phyloP scores from a whole-genome alignment of 2,888 invertebrate species.

The Coenonympha glycerion region DNA sequence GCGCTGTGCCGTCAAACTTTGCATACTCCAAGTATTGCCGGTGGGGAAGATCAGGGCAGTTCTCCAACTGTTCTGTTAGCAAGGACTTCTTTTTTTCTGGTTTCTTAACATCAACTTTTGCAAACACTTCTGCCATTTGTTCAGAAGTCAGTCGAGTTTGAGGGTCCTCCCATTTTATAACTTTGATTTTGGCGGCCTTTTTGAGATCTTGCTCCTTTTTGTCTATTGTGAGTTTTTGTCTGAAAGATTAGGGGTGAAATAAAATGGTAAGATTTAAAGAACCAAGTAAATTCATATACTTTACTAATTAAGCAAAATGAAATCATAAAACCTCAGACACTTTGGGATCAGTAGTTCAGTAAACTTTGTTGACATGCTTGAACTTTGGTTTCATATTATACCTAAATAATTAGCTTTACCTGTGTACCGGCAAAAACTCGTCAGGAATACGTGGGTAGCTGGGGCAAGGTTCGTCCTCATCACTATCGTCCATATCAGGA shows the following conservation, averaged over 20 bases:
- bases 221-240: conserved; percentile 80
- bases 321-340: no score
- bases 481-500: conserved; percentile 86
- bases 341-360: no score
- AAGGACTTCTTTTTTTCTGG: conserved; percentile 73
- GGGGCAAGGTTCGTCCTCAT: conserved; percentile 79
- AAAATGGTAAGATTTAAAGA: no score
- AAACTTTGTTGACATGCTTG: no score
- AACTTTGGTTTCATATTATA: no score
- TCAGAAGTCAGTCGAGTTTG: conserved; percentile 68
- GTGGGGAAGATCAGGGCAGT: conserved; percentile 84
- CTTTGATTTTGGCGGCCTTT: conserved; percentile 84
- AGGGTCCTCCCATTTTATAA: conserved; percentile 82
- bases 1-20: conserved; percentile 92
- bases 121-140: conserved; percentile 77
- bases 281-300: no score
- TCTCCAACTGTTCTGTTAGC: conserved; percentile 84
- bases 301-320: no score
- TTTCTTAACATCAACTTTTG: conserved; percentile 56
- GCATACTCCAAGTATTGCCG: conserved; percentile 94
- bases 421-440: conserved; percentile 21
- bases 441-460: conserved; percentile 25
- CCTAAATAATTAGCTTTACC: conserved; percentile 4
- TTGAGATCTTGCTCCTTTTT: conserved; percentile 91
- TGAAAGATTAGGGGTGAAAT: no score